Percentiles rank a stretch among this genome's conserved stretches.
Evolutionary conservation across 2,797 vertebrate species (phyloP).

Genomic region (Halcyon chelicuti): DNA sequence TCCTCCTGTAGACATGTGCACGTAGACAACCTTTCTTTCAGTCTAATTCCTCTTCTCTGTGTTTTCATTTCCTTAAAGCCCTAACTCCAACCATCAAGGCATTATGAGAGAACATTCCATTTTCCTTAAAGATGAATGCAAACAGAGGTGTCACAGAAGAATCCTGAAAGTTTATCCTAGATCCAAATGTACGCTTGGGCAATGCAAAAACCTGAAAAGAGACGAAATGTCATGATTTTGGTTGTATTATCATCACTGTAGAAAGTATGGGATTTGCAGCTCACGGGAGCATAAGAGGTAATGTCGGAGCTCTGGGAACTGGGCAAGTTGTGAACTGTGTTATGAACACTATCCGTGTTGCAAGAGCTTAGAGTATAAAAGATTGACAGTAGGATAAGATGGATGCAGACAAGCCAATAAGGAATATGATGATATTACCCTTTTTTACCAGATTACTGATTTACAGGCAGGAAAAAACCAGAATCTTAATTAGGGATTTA

Average conservation of each 20-base stretch:
- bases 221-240: neutral
- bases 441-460: slow-evolving; percentile 42
- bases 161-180: neutral
- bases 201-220: neutral
- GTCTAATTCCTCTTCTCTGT: neutral
- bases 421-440: neutral
- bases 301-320: neutral
- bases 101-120: neutral
- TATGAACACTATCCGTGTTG: neutral
- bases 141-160: neutral
- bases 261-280: neutral
- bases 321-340: neutral
- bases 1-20: neutral
- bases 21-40: neutral
- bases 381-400: neutral
- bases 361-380: neutral
- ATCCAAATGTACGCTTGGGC: neutral
- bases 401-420: neutral
- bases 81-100: neutral
- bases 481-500: slow-evolving; percentile 62
- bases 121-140: neutral
- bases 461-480: slow-evolving; percentile 24
- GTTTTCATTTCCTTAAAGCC: neutral
- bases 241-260: neutral
- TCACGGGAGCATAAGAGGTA: neutral